Conservation (phyloP, 1,140 invertebrate species). For the Atta cephalotes region DNA sequence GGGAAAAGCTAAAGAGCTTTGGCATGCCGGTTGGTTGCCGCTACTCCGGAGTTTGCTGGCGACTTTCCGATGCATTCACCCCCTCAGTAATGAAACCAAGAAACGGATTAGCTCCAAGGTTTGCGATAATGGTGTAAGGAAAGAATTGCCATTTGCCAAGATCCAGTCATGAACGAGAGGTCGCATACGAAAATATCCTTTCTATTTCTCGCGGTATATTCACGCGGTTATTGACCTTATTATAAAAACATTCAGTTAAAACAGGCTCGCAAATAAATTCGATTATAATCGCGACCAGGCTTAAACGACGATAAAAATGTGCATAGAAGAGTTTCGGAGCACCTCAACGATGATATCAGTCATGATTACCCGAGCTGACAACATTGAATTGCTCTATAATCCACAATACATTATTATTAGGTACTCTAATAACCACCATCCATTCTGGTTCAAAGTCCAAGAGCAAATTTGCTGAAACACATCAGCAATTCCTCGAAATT, state of each 20-base stretch:
- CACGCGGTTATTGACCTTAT: slow-evolving; percentile 36
- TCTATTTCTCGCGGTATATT: slow-evolving; percentile 2
- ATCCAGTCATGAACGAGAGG: slow-evolving; percentile 35
- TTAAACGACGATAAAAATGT: slow-evolving; percentile 13
- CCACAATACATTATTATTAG: slow-evolving; percentile 60
- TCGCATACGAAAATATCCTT: slow-evolving; percentile 2
- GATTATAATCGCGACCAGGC: slow-evolving; percentile 10
- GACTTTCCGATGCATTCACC: slow-evolving; percentile 68
- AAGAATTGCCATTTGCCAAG: slow-evolving; percentile 66
- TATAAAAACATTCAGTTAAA: slow-evolving; percentile 14
- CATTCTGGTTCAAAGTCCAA: slow-evolving; percentile 50
- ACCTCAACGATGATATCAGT: slow-evolving; percentile 19
- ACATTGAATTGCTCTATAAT: slow-evolving; percentile 41
- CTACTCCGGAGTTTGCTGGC: slow-evolving; percentile 56
- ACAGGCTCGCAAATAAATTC: slow-evolving; percentile 42
- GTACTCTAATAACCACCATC: slow-evolving; percentile 44
- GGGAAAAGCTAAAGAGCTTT: slow-evolving; percentile 36
- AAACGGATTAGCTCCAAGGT: slow-evolving; percentile 70
- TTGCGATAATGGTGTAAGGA: slow-evolving; percentile 66
- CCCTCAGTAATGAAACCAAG: slow-evolving; percentile 62
- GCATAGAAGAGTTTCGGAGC: neutral
- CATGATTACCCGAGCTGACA: slow-evolving; percentile 35
- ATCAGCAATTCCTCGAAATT: slow-evolving; percentile 53
- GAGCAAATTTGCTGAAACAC: slow-evolving; percentile 62
- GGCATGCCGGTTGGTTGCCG: slow-evolving; percentile 22